Percentiles rank a stretch among this genome's conserved stretches.
phyloP scores from a whole-genome alignment of 2,113 vertebrate species.

The Sphaerodactylus townsendi region DNA sequence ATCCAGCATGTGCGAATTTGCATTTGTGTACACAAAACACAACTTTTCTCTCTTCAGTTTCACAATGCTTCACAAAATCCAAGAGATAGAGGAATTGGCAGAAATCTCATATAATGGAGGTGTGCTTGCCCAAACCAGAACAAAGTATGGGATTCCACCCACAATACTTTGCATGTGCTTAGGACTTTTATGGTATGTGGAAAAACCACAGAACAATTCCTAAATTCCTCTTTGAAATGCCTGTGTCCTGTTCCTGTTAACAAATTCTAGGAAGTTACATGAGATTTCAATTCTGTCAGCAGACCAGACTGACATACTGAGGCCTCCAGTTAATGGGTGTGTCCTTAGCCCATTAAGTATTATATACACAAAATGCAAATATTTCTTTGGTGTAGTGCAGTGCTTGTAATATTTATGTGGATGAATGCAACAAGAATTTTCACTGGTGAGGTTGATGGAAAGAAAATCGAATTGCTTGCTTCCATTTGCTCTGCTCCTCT shows the following conservation, averaged over 20 bases:
- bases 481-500: slow-evolving; percentile 1
- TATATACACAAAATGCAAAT: slow-evolving; percentile 5
- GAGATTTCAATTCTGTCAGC: neutral
- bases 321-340: neutral
- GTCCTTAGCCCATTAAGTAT: neutral
- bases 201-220: neutral
- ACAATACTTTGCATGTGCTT: neutral
- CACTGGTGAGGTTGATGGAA: neutral
- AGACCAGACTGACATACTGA: neutral
- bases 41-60: too few species aligned
- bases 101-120: too few species aligned
- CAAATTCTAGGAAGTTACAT: neutral
- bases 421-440: slow-evolving; percentile 22
- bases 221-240: neutral
- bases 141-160: too few species aligned
- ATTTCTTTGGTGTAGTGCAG: neutral
- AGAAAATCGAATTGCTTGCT: slow-evolving; percentile 14
- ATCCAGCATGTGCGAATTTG: neutral
- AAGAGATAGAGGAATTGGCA: too few species aligned
- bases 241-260: neutral
- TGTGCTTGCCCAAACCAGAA: too few species aligned
- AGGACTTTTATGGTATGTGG: neutral
- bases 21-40: neutral
- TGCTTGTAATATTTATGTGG: neutral
- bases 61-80: too few species aligned